A percentile compares a stretch with the other conserved stretches of the same genome.
phyloP scores from a whole-genome alignment of 2,113 vertebrate species.

The Xyrauchen texanus region DNA sequence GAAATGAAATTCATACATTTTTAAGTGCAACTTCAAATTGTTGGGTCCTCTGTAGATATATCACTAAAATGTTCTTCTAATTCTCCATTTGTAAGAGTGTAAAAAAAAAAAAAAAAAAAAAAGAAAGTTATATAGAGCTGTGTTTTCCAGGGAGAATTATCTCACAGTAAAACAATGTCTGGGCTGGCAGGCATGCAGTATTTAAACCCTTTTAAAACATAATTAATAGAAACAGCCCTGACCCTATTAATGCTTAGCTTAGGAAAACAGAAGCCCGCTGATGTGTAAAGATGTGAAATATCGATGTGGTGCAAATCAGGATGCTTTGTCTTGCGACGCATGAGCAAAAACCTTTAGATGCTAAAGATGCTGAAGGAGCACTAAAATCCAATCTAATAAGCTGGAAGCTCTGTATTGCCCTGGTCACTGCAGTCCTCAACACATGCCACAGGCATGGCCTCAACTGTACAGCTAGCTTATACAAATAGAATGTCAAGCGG shows the following conservation, averaged over 20 bases:
- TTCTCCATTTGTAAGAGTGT: too few species aligned
- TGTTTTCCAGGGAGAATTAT: not conserved
- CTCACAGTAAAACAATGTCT: not conserved
- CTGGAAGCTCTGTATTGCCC: not conserved
- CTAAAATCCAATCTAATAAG: slow-evolving; percentile 15
- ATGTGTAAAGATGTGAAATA: not conserved
- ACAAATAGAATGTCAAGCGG: not conserved
- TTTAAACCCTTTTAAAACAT: slow-evolving; percentile 4
- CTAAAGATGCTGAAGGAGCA: slow-evolving; percentile 27
- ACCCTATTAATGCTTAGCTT: slow-evolving; percentile 8
- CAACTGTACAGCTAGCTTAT: slow-evolving; percentile 6
- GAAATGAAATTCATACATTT: too few species aligned
- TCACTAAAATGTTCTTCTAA: too few species aligned
- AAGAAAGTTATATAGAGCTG: too few species aligned
- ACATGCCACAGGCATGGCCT: not conserved
- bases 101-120: too few species aligned
- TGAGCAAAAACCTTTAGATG: not conserved
- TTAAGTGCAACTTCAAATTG: too few species aligned
- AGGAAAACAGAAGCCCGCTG: not conserved
- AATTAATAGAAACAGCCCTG: slow-evolving; percentile 18
- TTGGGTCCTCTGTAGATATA: too few species aligned
- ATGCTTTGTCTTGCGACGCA: not conserved
- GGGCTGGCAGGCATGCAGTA: not conserved
- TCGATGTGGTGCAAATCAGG: slow-evolving; percentile 8
- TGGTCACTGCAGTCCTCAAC: not conserved